Evolutionary conservation across 2,797 vertebrate genomes (phyloP).

Genomic region (Gobio occitaniae): DNA sequence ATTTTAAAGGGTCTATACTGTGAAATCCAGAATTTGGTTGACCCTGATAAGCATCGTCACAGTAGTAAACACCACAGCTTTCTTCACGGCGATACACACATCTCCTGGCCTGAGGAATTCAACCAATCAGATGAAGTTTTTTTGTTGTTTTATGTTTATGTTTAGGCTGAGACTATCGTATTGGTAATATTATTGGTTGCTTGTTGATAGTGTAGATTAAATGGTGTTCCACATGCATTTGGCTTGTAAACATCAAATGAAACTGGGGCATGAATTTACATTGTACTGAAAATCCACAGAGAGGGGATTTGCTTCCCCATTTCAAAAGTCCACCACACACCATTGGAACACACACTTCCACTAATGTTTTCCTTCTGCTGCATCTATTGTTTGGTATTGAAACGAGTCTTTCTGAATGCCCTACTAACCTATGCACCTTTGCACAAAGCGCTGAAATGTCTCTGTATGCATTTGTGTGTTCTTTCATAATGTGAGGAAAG

Average conservation of each 20-base stretch:
- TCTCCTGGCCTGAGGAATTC: background rate
- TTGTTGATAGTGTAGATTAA: conserved; percentile 1
- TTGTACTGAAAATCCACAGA: background rate
- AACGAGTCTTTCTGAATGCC: conserved; percentile 9
- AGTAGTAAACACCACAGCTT: no score
- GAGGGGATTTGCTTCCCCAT: background rate
- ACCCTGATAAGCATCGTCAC: no score
- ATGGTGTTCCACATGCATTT: background rate
- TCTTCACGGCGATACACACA: no score
- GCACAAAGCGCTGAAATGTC: background rate
- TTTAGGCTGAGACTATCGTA: background rate
- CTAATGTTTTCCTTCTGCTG: background rate
- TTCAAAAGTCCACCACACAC: background rate
- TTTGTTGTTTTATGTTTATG: no score
- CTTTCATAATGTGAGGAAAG: background rate
- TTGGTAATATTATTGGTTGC: background rate
- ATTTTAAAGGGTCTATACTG: no score
- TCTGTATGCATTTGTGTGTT: background rate
- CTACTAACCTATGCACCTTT: background rate
- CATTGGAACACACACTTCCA: background rate
- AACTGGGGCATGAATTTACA: background rate
- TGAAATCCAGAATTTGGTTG: no score
- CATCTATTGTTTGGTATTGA: background rate
- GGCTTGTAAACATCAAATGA: background rate
- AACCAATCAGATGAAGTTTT: background rate